Conservation (phyloP, 2,797 vertebrate species). For the Enteromius thamalakanensis region DNA sequence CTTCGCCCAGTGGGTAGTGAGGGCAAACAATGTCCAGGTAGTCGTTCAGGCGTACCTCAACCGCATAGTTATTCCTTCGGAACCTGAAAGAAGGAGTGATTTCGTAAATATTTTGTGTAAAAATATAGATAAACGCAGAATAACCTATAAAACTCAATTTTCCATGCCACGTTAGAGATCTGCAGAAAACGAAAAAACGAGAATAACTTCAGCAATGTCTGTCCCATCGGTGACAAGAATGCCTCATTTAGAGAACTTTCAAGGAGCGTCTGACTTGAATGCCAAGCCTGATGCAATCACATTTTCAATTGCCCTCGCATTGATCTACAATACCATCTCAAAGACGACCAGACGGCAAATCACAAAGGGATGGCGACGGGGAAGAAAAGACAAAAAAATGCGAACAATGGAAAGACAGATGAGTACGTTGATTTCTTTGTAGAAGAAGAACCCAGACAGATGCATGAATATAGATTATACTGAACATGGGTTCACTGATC, state of each 20-base stretch:
- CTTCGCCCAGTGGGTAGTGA: slow-evolving; percentile 85
- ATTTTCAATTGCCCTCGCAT: slow-evolving; percentile 49
- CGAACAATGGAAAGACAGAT: slow-evolving; percentile 40
- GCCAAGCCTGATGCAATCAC: slow-evolving; percentile 37
- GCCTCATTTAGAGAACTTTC: slow-evolving; percentile 26
- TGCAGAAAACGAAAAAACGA: neutral
- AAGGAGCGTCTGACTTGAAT: slow-evolving; percentile 15
- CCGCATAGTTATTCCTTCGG: slow-evolving; percentile 74
- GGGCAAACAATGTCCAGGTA: slow-evolving; percentile 96
- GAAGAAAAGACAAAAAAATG: slow-evolving; percentile 20
- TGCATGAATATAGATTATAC: slow-evolving; percentile 70
- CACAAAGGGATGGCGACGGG: slow-evolving; percentile 20
- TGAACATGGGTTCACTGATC: slow-evolving; percentile 25
- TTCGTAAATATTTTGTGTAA: neutral
- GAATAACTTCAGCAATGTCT: neutral
- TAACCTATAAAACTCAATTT: neutral
- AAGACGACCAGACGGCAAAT: slow-evolving; percentile 52
- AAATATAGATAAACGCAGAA: neutral
- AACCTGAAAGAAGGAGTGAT: slow-evolving; percentile 76
- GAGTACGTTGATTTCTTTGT: slow-evolving; percentile 2
- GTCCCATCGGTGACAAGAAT: neutral
- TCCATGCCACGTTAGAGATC: neutral
- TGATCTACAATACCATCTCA: slow-evolving; percentile 44
- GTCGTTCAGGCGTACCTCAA: slow-evolving; percentile 88
- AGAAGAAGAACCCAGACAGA: slow-evolving; percentile 43